Percentiles rank a stretch among this genome's conserved stretches.
These are phyloP conservation scores for Rhinoderma darwinii DNA, from an alignment of 2,113 vertebrate genomes.

Conservation along the genomic window DNA sequence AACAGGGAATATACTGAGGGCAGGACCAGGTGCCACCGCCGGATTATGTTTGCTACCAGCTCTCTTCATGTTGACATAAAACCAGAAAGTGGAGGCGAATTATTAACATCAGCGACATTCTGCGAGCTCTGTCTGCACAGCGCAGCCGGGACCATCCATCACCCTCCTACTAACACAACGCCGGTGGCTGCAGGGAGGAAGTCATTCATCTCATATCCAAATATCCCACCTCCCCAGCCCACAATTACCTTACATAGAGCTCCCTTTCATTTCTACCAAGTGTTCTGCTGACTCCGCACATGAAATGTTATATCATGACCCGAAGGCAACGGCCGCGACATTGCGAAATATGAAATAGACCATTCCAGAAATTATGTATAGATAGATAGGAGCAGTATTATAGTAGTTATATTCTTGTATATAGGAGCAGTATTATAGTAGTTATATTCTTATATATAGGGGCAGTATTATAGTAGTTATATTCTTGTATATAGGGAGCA, in stretches of 20 bases:
- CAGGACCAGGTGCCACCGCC: background rate
- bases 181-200: slow-evolving; percentile 62
- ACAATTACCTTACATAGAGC: slow-evolving; percentile 10
- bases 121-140: background rate
- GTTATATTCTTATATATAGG: background rate
- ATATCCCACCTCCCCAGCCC: slow-evolving; percentile 58
- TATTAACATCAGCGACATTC: background rate
- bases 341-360: background rate
- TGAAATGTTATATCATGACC: background rate
- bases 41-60: background rate
- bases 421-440: background rate
- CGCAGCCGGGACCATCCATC: slow-evolving; percentile 58
- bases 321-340: background rate
- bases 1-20: background rate
- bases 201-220: slow-evolving; percentile 66
- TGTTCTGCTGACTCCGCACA: slow-evolving; percentile 53
- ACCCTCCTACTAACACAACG: slow-evolving; percentile 56
- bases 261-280: slow-evolving; percentile 61
- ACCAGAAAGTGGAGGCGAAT: background rate
- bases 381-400: too few relatives aligned
- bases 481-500: background rate
- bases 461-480: background rate
- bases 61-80: background rate
- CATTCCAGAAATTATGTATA: background rate
- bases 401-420: background rate